phyloP scores from a whole-genome alignment of 1,140 invertebrate species.

The Sminthurides bifidus region DNA sequence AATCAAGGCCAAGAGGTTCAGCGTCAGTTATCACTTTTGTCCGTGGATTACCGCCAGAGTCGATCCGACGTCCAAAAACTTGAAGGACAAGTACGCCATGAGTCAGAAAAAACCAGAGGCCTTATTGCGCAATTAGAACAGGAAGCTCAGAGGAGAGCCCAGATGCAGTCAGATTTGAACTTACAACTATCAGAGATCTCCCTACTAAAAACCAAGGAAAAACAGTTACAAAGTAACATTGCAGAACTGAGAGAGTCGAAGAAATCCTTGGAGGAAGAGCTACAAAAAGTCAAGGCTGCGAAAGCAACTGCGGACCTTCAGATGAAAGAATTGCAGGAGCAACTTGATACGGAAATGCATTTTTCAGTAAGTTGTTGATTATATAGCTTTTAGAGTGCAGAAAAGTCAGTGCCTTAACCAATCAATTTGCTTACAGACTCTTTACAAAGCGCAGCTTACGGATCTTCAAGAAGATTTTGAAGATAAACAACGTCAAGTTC shows the following conservation, averaged over 20 bases:
- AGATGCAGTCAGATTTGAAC: conserved; percentile 55
- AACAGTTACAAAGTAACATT: conserved; percentile 59
- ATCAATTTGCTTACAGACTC: conserved; percentile 49
- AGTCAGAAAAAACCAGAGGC: conserved; percentile 70
- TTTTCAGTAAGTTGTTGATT: conserved; percentile 51
- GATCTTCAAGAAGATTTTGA: conserved; percentile 79
- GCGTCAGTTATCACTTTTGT: conserved; percentile 83
- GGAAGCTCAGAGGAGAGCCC: conserved; percentile 65
- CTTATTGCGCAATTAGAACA: conserved; percentile 75
- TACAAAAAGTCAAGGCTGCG: conserved; percentile 61
- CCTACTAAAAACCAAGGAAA: conserved; percentile 59
- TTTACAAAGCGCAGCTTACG: conserved; percentile 85
- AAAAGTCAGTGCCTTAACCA: too few species aligned
- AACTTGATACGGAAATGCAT: conserved; percentile 83
- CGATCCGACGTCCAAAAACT: conserved; percentile 78
- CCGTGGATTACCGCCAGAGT: conserved; percentile 83
- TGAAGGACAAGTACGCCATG: conserved; percentile 76
- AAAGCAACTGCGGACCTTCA: conserved; percentile 61
- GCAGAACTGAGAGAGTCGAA: conserved; percentile 55
- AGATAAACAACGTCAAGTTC: conserved; percentile 55
- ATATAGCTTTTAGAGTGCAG: neutral
- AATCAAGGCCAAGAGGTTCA: conserved; percentile 77
- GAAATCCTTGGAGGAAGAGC: conserved; percentile 61
- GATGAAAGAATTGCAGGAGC: conserved; percentile 85
- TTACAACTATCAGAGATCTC: conserved; percentile 54